Base-by-base conservation (phyloP, 2,888 invertebrate genomes). In the Leucania comma region DNA sequence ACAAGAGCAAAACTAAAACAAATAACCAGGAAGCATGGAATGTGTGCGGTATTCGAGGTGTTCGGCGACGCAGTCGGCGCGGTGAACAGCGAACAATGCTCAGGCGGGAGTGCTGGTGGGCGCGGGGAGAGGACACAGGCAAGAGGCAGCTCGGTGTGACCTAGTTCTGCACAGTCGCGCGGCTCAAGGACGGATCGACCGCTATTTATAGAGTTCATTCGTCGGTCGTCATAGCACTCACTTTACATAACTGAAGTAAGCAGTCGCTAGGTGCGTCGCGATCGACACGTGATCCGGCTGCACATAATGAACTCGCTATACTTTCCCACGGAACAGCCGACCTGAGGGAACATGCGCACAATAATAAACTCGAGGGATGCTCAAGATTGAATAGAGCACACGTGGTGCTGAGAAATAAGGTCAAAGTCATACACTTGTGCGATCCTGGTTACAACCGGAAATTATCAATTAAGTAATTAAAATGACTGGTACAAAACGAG, bases 111-210 rank as follows among this genome's bases (percentile, higher is more conserved):
- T 78, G 86, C 82, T 83, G 85, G 85, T 84, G 89, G 78, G 88
- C 80, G 89, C 87, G 90, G 86, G 90, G 84, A 84, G 86, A 83
- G 86, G 86, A 86, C 87, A 87, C 85, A 85, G 90, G 88, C 88
- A 90, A 90, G 90, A 91, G 90, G 92, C 90, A 92, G 90, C 90
- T 92, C 88, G 90, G 90, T 87, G 87, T 95, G 95, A 95, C 95
- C 95, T 90, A 95, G 94, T 94, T 96, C 90, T 92, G 92, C 90
- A 88, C 88, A 94, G 91, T 92, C 90, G 92, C 92, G 88, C 90
- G 90, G 91, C 95, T 95, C 95, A 96, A 96, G 95, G 96, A 95
- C 96, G 93, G 92, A 94, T 93, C 93, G 93, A 90, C 92, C 92
- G 94, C 94, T 95, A 96, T 96, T 95, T 93, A 95, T 95, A 95